Percentiles rank a stretch among this genome's conserved stretches.
Conservation (phyloP, 1,140 invertebrate genomes). For the Penaeus indicus region DNA sequence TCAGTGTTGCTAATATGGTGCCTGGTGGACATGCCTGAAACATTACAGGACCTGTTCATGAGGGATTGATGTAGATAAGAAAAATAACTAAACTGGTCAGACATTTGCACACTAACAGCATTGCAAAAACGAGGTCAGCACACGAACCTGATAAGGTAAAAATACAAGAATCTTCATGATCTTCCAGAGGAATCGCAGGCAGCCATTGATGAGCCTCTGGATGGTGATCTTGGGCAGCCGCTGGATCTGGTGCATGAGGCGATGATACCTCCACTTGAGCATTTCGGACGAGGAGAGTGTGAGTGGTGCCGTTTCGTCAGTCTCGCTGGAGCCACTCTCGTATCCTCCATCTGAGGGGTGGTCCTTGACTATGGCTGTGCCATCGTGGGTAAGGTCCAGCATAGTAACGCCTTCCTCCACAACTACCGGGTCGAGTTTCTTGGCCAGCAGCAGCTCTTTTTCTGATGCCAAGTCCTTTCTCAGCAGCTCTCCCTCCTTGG, state of each 20-base stretch:
- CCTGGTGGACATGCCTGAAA: too few species aligned
- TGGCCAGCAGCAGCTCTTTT: neutral
- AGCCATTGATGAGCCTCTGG: constrained; percentile 29
- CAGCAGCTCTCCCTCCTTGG: constrained; percentile 9
- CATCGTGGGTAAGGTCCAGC: constrained; percentile 41
- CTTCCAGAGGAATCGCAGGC: constrained; percentile 10
- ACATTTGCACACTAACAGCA: too few species aligned
- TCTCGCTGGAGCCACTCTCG: constrained; percentile 53
- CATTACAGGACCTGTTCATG: too few species aligned
- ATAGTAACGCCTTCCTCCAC: constrained; percentile 13
- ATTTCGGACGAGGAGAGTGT: constrained; percentile 35
- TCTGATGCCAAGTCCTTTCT: neutral
- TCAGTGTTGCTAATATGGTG: too few species aligned
- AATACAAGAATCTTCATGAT: neutral
- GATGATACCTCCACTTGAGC: constrained; percentile 46
- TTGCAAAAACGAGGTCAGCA: too few species aligned
- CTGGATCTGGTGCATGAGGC: constrained; percentile 37
- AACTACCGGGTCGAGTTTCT: neutral
- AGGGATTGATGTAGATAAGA: too few species aligned
- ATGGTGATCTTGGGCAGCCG: constrained; percentile 47
- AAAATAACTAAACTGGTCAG: too few species aligned
- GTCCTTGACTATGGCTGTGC: constrained; percentile 29
- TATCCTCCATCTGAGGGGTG: constrained; percentile 51
- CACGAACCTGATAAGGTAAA: constrained; percentile 33
- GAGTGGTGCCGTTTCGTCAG: constrained; percentile 34